Conservation (phyloP, 2,113 vertebrate genomes). For the Toxostoma redivivum region DNA sequence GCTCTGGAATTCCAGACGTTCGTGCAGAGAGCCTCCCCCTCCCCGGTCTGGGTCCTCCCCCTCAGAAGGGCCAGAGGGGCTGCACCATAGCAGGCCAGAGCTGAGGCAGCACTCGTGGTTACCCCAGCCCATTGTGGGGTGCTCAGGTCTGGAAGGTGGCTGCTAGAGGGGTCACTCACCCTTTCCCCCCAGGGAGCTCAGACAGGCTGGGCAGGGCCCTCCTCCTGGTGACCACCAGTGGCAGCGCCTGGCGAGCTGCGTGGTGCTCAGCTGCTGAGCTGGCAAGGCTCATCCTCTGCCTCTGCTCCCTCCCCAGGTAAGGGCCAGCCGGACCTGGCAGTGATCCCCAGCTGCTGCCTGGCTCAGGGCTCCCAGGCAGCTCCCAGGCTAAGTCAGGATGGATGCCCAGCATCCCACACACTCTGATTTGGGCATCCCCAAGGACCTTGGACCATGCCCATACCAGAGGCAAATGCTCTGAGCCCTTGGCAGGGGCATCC, state of each 20-base stretch:
- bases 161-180: background rate
- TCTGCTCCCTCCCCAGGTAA: constrained; percentile 84
- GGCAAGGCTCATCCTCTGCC: constrained; percentile 77
- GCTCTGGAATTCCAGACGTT: background rate
- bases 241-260: constrained; percentile 73
- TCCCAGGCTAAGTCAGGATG: background rate
- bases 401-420: background rate
- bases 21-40: accelerated
- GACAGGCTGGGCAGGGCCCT: constrained; percentile 82
- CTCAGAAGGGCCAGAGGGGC: background rate
- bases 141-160: background rate
- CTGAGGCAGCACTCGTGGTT: background rate
- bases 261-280: constrained; percentile 76
- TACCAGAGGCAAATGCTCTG: accelerated
- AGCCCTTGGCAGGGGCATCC: background rate
- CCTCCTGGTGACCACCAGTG: constrained; percentile 79
- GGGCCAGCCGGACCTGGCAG: background rate
- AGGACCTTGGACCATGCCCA: background rate
- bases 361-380: background rate
- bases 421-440: accelerated
- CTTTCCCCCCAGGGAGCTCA: constrained; percentile 72
- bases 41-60: background rate
- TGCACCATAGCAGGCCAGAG: accelerated
- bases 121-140: background rate
- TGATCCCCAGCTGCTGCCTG: background rate